phyloP scores from a whole-genome alignment of 2,888 invertebrate species.

The Patella ulyssiponensis region DNA sequence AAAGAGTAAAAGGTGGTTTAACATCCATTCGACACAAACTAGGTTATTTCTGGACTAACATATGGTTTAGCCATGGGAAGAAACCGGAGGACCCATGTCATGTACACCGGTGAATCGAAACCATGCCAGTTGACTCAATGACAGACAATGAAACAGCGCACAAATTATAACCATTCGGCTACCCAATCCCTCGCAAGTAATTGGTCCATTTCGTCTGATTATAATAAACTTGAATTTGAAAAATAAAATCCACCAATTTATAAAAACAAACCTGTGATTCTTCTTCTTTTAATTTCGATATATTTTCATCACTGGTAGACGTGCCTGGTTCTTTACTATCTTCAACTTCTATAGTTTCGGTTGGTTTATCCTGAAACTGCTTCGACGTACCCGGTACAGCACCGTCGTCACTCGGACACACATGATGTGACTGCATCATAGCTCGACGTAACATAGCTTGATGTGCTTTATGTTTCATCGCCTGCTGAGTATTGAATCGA shows the following conservation, averaged over 20 bases:
- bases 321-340: slow-evolving; percentile 1
- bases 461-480: slow-evolving; percentile 37
- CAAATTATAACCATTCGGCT: no score
- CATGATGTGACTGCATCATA: slow-evolving; percentile 35
- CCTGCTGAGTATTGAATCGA: slow-evolving; percentile 38
- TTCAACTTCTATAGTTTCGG: slow-evolving; percentile 15
- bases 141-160: no score
- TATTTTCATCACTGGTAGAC: slow-evolving; percentile 1
- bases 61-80: no score
- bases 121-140: no score
- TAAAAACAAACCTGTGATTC: slow-evolving; percentile 9
- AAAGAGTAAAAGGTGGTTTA: no score
- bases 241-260: background rate
- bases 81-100: no score
- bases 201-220: no score
- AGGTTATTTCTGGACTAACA: no score
- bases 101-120: no score
- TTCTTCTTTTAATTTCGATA: background rate
- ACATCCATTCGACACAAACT: no score
- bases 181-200: no score
- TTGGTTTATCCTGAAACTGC: slow-evolving; percentile 26
- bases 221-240: background rate
- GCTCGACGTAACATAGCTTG: slow-evolving; percentile 24
- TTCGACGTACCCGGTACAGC: slow-evolving; percentile 37
- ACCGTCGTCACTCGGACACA: slow-evolving; percentile 44